A percentile compares a stretch with the other conserved stretches of the same genome.
Conservation (phyloP, 2,797 vertebrate species). For the Merluccius polli region DNA sequence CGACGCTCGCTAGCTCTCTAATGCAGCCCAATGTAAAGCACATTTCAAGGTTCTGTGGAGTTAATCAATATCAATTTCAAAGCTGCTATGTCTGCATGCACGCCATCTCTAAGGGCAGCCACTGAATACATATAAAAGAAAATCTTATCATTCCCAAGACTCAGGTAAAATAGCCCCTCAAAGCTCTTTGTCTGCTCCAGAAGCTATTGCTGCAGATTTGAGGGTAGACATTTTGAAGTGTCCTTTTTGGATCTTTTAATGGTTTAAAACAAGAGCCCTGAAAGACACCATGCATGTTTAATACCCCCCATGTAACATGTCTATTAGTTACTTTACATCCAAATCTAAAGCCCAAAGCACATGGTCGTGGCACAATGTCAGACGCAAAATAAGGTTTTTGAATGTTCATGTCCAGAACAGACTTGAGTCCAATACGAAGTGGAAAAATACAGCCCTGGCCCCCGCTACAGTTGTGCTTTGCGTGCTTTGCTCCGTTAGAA, state of each 20-base stretch:
- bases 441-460: no score
- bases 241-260: background rate
- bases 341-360: background rate
- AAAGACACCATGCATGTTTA: background rate
- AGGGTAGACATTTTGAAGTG: background rate
- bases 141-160: background rate
- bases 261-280: background rate
- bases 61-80: conserved; percentile 11
- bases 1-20: background rate
- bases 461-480: no score
- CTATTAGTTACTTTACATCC: no score
- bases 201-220: no score
- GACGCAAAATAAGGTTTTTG: background rate
- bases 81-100: background rate
- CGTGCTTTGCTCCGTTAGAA: no score
- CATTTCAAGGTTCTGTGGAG: conserved; percentile 16
- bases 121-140: background rate
- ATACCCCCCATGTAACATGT: background rate
- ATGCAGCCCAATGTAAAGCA: conserved; percentile 5
- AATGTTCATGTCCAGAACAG: background rate
- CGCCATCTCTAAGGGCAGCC: background rate
- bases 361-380: background rate
- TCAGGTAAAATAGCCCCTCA: background rate
- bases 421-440: no score
- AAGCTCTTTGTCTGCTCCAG: background rate